These are phyloP conservation scores for Antheraea pernyi DNA, from an alignment of 1,140 invertebrate genomes.

Conservation along the genomic window DNA sequence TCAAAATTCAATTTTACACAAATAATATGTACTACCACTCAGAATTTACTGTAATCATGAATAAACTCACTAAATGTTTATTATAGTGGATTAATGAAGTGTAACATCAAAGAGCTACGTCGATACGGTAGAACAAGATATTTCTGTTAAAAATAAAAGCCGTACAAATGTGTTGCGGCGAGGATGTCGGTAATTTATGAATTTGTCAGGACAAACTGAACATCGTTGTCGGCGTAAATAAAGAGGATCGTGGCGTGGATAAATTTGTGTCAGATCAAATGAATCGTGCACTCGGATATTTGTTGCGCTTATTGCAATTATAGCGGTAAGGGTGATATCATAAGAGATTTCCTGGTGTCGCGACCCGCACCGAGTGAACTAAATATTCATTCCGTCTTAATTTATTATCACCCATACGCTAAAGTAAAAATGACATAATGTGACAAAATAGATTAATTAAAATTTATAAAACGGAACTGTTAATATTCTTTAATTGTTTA, in stretches of 20 bases:
- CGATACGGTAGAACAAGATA: slow-evolving; percentile 64
- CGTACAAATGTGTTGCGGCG: slow-evolving; percentile 50
- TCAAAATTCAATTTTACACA: background rate
- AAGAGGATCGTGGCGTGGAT: slow-evolving; percentile 66
- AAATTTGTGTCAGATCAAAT: slow-evolving; percentile 78
- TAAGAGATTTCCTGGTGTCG: background rate
- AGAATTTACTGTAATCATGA: background rate
- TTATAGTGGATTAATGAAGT: slow-evolving; percentile 36
- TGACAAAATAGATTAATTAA: too few relatives aligned
- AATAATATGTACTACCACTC: background rate
- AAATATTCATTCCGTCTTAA: too few relatives aligned
- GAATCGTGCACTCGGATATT: slow-evolving; percentile 60
- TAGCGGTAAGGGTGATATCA: background rate
- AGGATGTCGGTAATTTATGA: slow-evolving; percentile 79
- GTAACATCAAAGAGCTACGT: slow-evolving; percentile 54
- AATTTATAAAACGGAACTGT: too few relatives aligned
- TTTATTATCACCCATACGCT: too few relatives aligned
- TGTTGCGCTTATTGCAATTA: slow-evolving; percentile 61
- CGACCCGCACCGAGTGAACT: too few relatives aligned
- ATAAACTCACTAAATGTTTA: background rate
- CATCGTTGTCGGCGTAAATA: slow-evolving; percentile 72
- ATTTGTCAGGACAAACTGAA: slow-evolving; percentile 77
- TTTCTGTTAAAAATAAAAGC: slow-evolving; percentile 69
- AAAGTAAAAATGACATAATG: too few relatives aligned
- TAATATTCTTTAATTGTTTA: too few relatives aligned